phyloP scores from a whole-genome alignment of 2,888 invertebrate species.

The Willowsia nigromaculata region DNA sequence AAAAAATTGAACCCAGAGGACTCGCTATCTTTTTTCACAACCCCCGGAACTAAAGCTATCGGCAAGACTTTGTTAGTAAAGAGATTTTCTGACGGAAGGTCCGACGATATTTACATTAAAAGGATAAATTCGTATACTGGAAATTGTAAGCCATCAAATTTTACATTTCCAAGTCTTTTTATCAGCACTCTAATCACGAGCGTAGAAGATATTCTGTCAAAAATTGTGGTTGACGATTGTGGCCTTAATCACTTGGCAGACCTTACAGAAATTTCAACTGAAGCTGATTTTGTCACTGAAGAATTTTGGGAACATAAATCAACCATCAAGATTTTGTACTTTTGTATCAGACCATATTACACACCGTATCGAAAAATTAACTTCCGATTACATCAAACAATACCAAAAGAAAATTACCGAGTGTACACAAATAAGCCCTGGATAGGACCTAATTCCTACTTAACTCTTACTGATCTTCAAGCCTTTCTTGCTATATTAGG shows the following conservation, averaged over 20 bases:
- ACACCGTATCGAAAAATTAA: too few relatives aligned
- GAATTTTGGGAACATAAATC: too few relatives aligned
- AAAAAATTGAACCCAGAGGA: background rate
- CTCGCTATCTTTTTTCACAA: background rate
- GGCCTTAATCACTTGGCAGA: background rate
- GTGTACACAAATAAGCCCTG: too few relatives aligned
- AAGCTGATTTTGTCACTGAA: background rate
- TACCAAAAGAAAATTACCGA: too few relatives aligned
- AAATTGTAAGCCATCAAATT: background rate
- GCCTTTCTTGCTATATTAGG: too few relatives aligned
- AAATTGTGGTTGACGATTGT: background rate
- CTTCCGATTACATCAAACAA: too few relatives aligned
- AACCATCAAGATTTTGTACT: too few relatives aligned
- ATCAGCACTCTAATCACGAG: background rate
- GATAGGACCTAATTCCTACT: too few relatives aligned
- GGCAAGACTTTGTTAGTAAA: background rate
- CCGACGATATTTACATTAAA: background rate
- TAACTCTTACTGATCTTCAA: too few relatives aligned
- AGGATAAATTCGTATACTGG: background rate
- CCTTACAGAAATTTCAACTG: background rate
- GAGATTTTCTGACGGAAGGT: background rate
- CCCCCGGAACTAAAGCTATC: background rate
- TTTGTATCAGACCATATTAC: too few relatives aligned
- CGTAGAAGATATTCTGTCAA: background rate
- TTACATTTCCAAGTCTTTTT: background rate